Evolutionary conservation across 2,888 invertebrate species (phyloP).

Genomic region (Hyposoter dolosus): DNA sequence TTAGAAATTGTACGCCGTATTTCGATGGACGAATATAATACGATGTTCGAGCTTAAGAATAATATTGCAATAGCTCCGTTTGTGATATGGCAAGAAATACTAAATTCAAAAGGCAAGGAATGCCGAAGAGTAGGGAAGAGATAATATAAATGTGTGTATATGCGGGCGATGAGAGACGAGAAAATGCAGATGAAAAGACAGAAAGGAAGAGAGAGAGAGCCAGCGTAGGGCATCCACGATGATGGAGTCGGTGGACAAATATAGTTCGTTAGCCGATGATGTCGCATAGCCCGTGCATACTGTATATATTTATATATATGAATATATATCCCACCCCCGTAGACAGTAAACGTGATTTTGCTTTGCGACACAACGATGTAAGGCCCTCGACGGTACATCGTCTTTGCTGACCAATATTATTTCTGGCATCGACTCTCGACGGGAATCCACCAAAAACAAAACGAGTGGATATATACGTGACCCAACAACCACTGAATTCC

Average conservation of each 20-base stretch:
- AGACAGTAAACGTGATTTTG: conserved; percentile 46
- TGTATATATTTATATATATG: background rate
- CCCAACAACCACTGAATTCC: conserved; percentile 67
- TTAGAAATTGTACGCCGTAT: background rate
- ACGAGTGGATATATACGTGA: conserved; percentile 39
- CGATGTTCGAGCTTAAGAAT: background rate
- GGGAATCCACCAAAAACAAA: conserved; percentile 58
- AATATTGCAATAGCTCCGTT: conserved; percentile 10
- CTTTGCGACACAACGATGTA: conserved; percentile 2
- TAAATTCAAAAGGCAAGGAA: conserved; percentile 40
- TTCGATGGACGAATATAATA: conserved; percentile 23
- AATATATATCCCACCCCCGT: conserved; percentile 75
- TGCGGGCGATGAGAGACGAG: conserved; percentile 49
- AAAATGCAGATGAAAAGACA: conserved; percentile 48
- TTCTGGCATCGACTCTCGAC: conserved; percentile 82
- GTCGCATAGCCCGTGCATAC: conserved; percentile 68
- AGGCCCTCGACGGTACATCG: conserved; percentile 21
- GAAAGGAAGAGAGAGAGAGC: conserved; percentile 42
- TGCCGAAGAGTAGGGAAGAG: conserved; percentile 10
- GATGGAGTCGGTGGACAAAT: conserved; percentile 76
- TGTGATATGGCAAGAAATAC: conserved; percentile 2
- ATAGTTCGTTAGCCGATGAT: conserved; percentile 82
- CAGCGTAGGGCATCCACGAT: conserved; percentile 57
- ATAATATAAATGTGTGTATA: conserved; percentile 44
- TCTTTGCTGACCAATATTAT: conserved; percentile 78